Percentiles rank a stretch among this genome's conserved stretches.
Conservation (phyloP, 2,888 invertebrate genomes). For the Spodoptera littoralis region DNA sequence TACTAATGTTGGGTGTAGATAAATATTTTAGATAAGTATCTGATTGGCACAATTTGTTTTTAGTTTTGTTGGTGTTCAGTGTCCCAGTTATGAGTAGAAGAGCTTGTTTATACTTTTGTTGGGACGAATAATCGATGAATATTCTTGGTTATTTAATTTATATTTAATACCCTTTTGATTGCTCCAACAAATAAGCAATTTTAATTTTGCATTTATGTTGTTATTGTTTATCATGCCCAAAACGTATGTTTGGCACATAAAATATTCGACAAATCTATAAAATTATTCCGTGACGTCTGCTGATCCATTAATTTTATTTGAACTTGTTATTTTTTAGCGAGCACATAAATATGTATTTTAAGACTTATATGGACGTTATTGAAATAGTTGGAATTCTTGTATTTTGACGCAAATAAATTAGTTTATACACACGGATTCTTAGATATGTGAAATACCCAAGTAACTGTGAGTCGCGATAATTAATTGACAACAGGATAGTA, state of each 20-base stretch:
- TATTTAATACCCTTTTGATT: background rate
- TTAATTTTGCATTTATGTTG: constrained; percentile 34
- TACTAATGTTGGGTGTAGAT: constrained; percentile 18
- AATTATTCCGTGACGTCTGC: constrained; percentile 72
- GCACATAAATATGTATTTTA: constrained; percentile 47
- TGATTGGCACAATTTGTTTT: constrained; percentile 19
- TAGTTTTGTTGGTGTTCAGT: constrained; percentile 22
- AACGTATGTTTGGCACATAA: constrained; percentile 50
- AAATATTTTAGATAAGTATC: constrained; percentile 36
- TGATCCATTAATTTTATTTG: constrained; percentile 64
- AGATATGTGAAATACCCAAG: constrained; percentile 46
- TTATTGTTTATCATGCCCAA: constrained; percentile 63
- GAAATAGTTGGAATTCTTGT: constrained; percentile 63
- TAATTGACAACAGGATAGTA: constrained; percentile 39
- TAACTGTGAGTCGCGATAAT: constrained; percentile 37
- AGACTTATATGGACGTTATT: constrained; percentile 47
- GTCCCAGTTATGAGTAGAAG: constrained; percentile 18
- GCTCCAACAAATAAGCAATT: constrained; percentile 3
- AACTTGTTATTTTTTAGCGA: constrained; percentile 51
- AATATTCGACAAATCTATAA: constrained; percentile 52
- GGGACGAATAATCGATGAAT: background rate
- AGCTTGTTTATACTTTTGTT: constrained; percentile 9
- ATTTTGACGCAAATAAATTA: constrained; percentile 58
- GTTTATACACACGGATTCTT: constrained; percentile 43
- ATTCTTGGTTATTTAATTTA: constrained; percentile 2